phyloP scores from a whole-genome alignment of 2,113 vertebrate genomes.

The Geococcyx californianus region DNA sequence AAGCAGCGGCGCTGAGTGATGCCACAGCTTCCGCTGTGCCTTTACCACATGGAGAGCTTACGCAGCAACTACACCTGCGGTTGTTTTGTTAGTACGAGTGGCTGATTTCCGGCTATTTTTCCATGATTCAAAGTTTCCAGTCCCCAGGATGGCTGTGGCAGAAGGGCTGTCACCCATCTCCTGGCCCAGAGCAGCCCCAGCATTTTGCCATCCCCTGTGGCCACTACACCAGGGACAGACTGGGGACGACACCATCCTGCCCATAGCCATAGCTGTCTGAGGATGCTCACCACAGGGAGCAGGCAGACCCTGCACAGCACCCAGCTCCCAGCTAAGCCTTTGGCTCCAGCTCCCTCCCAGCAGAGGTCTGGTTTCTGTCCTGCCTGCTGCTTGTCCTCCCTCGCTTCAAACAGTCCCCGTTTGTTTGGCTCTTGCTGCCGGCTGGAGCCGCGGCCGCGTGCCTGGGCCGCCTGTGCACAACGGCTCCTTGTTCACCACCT shows the following conservation, averaged over 20 bases:
- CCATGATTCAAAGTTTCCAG: not conserved
- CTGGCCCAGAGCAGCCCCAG: not conserved
- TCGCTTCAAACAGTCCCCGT: conserved; percentile 15
- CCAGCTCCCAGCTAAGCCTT: conserved; percentile 38
- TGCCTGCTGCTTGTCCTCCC: conserved; percentile 16
- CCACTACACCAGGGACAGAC: not conserved
- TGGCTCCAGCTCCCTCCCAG: conserved; percentile 24
- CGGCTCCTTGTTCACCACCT: conserved; percentile 15
- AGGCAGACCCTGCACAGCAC: not conserved
- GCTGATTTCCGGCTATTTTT: not conserved
- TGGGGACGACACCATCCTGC: not conserved
- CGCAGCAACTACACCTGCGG: accelerated
- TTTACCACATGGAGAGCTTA: not conserved
- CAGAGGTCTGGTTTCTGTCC: conserved; percentile 42
- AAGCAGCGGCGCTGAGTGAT: accelerated
- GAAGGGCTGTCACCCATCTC: not conserved
- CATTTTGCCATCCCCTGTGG: not conserved
- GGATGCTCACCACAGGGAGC: accelerated
- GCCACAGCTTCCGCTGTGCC: not conserved
- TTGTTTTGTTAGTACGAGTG: not conserved
- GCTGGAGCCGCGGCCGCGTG: conserved; percentile 36
- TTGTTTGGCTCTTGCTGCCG: conserved; percentile 34
- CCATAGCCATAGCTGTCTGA: accelerated
- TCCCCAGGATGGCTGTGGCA: not conserved
- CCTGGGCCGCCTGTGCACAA: conserved; percentile 43